Conservation (phyloP, 2,113 vertebrate genomes). For the Daboia siamensis region DNA sequence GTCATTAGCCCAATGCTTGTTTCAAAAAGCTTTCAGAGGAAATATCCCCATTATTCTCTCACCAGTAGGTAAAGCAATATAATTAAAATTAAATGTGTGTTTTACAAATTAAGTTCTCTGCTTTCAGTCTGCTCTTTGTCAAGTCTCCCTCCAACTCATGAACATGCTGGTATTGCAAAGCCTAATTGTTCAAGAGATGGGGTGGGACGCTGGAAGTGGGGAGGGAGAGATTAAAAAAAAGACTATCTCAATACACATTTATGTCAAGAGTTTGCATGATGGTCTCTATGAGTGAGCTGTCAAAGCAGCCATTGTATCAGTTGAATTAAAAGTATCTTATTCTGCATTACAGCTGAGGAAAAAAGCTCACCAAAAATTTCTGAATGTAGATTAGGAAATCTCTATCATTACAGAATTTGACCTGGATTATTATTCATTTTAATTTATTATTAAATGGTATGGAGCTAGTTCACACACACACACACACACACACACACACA, state of each 20-base stretch:
- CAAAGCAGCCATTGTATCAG: not conserved
- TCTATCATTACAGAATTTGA: not conserved
- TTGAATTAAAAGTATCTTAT: not conserved
- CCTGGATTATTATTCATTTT: not conserved
- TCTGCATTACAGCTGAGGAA: not conserved
- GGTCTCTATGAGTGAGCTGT: not conserved
- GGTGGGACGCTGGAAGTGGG: not conserved
- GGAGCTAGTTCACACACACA: no score
- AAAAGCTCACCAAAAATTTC: not conserved
- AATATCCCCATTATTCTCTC: constrained; percentile 14
- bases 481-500: no score
- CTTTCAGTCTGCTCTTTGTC: constrained; percentile 5
- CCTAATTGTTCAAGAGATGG: not conserved
- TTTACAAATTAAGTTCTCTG: constrained; percentile 12
- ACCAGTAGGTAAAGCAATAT: constrained; percentile 13
- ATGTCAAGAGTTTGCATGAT: not conserved
- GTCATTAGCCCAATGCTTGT: constrained; percentile 1
- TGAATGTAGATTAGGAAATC: not conserved
- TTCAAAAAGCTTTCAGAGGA: not conserved
- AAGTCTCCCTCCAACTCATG: not conserved
- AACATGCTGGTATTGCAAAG: constrained; percentile 5
- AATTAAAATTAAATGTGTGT: constrained; percentile 30
- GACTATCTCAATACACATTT: not conserved
- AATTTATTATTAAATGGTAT: not conserved
- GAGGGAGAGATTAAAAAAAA: not conserved